Evolutionary conservation across 2,113 vertebrate species (phyloP).

Genomic region (Micromys minutus): DNA sequence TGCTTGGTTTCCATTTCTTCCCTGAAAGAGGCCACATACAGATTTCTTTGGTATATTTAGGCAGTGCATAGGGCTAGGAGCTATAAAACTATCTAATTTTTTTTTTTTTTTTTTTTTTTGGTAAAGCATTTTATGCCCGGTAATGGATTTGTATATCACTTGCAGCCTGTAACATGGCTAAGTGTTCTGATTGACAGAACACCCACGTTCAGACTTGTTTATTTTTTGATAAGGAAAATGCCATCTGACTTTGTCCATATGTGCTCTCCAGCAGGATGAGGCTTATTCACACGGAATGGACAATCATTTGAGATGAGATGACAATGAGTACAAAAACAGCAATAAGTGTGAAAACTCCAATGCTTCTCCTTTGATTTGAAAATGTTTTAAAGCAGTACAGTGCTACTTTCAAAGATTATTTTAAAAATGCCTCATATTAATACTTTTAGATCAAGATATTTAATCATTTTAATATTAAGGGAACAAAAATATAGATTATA

Average conservation of each 20-base stretch:
- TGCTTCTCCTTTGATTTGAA: slow-evolving; percentile 38
- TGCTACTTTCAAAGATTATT: not conserved
- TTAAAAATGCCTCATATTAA: not conserved
- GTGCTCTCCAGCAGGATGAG: slow-evolving; percentile 81
- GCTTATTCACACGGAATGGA: slow-evolving; percentile 80
- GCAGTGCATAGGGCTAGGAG: slow-evolving; percentile 56
- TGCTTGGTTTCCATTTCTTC: slow-evolving; percentile 69
- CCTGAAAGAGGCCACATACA: slow-evolving; percentile 69
- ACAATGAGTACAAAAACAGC: slow-evolving; percentile 73
- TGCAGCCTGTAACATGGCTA: slow-evolving; percentile 85
- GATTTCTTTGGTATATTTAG: slow-evolving; percentile 75
- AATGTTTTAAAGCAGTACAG: not conserved
- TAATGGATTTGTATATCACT: slow-evolving; percentile 86
- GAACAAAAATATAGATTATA: not conserved
- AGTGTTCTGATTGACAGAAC: slow-evolving; percentile 89
- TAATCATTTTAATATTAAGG: not conserved
- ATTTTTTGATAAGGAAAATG: slow-evolving; percentile 90
- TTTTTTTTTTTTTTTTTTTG: slow-evolving; percentile 79
- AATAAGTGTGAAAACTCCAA: slow-evolving; percentile 48
- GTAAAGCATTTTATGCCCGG: slow-evolving; percentile 84
- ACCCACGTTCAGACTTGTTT: slow-evolving; percentile 89
- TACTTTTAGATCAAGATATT: not conserved
- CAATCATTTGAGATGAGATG: slow-evolving; percentile 76
- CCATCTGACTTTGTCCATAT: slow-evolving; percentile 87
- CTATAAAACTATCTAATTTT: slow-evolving; percentile 83